phyloP scores from a whole-genome alignment of 2,797 vertebrate species.

The Microchirus variegatus region DNA sequence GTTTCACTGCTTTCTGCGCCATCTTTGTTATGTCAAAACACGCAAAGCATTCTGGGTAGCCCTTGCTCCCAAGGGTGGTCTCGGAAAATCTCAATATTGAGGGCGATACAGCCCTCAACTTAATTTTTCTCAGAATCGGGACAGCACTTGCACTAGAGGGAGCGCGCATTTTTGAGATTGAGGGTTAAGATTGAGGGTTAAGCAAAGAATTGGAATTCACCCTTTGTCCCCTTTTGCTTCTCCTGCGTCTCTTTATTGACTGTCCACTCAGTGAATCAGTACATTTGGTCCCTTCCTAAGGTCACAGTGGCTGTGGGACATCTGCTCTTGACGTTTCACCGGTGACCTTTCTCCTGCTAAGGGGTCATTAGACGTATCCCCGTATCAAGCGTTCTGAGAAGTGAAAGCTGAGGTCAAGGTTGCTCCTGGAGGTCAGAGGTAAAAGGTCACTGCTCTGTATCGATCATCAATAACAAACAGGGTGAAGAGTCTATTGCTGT shows the following conservation, averaged over 20 bases:
- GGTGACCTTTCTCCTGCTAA: conserved; percentile 29
- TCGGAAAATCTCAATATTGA: no score
- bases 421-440: conserved; percentile 53
- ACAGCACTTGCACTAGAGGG: no score
- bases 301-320: conserved; percentile 37
- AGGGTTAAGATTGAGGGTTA: no score
- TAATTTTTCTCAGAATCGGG: no score
- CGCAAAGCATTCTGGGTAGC: no score
- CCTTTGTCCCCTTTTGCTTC: background rate
- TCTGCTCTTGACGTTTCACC: conserved; percentile 69
- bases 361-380: conserved; percentile 64
- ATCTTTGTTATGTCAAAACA: no score
- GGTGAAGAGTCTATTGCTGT: conserved; percentile 41
- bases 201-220: no score
- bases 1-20: no score
- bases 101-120: no score
- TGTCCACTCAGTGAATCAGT: conserved; percentile 52
- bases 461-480: conserved; percentile 62
- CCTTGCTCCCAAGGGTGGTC: no score
- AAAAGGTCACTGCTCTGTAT: conserved; percentile 44
- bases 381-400: conserved; percentile 48
- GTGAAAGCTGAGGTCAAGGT: conserved; percentile 57
- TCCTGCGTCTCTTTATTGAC: conserved; percentile 21
- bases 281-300: conserved; percentile 30
- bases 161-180: no score